Percentiles rank a stretch among this genome's conserved stretches.
phyloP scores from a whole-genome alignment of 2,113 vertebrate species.

The Hemiprocne comata region DNA sequence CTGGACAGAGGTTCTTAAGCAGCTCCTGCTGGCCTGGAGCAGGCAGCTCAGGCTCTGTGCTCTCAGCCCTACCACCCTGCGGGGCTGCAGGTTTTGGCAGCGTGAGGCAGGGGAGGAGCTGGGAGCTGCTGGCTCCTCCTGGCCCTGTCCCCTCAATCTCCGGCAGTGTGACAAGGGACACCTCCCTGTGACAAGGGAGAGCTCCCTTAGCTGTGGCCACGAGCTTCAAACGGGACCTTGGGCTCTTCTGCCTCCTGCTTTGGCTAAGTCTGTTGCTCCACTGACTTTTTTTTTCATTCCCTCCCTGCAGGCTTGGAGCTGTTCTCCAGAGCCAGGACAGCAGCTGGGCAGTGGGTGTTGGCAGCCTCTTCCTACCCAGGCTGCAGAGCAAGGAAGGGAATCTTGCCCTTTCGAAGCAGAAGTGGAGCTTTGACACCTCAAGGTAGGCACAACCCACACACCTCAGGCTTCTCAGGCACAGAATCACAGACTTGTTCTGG shows the following conservation, averaged over 20 bases:
- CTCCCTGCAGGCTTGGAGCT: not conserved
- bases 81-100: rapidly evolving
- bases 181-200: not conserved
- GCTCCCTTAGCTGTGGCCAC: rapidly evolving
- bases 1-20: not conserved
- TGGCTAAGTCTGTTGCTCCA: not conserved
- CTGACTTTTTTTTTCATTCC: too few relatives aligned
- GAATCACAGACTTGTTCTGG: too few relatives aligned
- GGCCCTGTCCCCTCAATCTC: rapidly evolving
- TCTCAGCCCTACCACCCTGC: rapidly evolving
- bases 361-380: not conserved
- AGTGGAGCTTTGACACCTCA: not conserved
- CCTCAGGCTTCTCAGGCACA: rapidly evolving
- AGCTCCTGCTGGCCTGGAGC: rapidly evolving
- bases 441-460: rapidly evolving
- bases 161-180: too few relatives aligned
- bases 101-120: rapidly evolving
- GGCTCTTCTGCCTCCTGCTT: not conserved
- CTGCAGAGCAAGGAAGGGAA: too few relatives aligned
- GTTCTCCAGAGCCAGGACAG: rapidly evolving
- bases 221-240: not conserved
- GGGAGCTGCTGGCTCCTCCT: not conserved
- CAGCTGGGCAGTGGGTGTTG: not conserved
- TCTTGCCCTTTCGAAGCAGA: not conserved
- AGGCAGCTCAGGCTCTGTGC: not conserved